phyloP scores from a whole-genome alignment of 2,888 invertebrate genomes.

The Teleogryllus oceanicus region DNA sequence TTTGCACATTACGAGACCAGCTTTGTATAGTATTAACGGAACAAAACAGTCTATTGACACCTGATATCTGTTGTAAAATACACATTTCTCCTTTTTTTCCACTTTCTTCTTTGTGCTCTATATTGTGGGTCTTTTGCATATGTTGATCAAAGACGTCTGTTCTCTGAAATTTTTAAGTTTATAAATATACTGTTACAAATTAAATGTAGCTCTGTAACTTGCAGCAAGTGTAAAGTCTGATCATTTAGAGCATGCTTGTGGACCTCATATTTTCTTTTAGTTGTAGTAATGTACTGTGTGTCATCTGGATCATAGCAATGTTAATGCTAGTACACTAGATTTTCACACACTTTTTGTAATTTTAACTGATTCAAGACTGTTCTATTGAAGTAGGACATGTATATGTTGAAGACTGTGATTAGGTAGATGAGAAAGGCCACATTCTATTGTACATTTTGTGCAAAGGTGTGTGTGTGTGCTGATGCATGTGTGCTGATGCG shows the following conservation, averaged over 20 bases:
- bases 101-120: conserved; percentile 9
- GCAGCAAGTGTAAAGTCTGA: neutral
- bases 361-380: conserved; percentile 29
- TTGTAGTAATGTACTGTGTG: conserved; percentile 1
- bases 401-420: conserved; percentile 28
- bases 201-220: neutral
- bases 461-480: conserved; percentile 11
- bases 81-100: neutral
- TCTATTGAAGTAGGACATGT: conserved; percentile 30
- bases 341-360: conserved; percentile 21
- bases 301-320: conserved; percentile 5
- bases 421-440: conserved; percentile 3
- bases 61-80: neutral
- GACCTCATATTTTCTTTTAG: conserved; percentile 6
- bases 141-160: neutral
- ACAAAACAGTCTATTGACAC: neutral
- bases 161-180: neutral
- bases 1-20: neutral
- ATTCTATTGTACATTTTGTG: conserved; percentile 24
- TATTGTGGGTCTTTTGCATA: neutral
- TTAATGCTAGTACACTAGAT: neutral
- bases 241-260: neutral
- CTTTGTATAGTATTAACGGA: neutral
- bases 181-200: neutral
- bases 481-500: conserved; percentile 21